Base-by-base conservation (phyloP, 2,888 invertebrate species). In the Nasonia oneida region DNA sequence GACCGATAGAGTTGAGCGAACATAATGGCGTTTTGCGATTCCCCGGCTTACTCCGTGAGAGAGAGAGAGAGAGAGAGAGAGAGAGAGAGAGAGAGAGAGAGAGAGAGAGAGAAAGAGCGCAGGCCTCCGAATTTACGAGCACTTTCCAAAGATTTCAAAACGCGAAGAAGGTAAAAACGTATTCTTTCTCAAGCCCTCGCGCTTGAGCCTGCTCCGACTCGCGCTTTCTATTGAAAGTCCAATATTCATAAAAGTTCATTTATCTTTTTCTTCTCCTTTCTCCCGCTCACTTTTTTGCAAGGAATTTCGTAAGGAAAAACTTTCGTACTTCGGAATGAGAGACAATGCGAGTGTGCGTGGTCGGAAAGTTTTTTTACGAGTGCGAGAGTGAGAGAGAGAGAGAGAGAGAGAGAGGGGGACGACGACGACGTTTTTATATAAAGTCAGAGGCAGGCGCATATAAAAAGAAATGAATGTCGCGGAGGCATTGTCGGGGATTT, bases 391-490 rank as follows among this genome's bases (percentile, higher is more conserved):
- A 37, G 37, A 5, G 37, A 37, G 37, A 37, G 42, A 37, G 37
- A 37, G 37, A 37, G 37, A 37, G 37, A 37, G 29, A n/a, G 37
- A 37, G 37, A 37, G 37, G 0, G 37, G 4, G 5, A 4, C 23
- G n/a, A 39, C 71, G 71, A 71, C 71, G 71, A 71, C 71, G 71
- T 39, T 71, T 71, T 71, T 71, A 71, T 71, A 71, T 71, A 71
- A 71, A 71, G 71, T 42, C 70, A 70, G 70, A 70, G 70, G 70
- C 70, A 70, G 39, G 70, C 42, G 71, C 42, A 15, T 42, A 71
- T 71, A 71, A 71, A 71, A 71, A 71, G 71, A 71, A 71, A 71
- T 71, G 71, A 71, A 71, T 71, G 71, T 71, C 71, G 71, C 42
- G 15, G n/a, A 42, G 71, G 39, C 71, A 71, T 71, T 71, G 71